Evolutionary conservation across 2,113 vertebrate species (phyloP), one percentile per base, ranked within the genome.

Genomic region (Eubucco bourcierii): DNA sequence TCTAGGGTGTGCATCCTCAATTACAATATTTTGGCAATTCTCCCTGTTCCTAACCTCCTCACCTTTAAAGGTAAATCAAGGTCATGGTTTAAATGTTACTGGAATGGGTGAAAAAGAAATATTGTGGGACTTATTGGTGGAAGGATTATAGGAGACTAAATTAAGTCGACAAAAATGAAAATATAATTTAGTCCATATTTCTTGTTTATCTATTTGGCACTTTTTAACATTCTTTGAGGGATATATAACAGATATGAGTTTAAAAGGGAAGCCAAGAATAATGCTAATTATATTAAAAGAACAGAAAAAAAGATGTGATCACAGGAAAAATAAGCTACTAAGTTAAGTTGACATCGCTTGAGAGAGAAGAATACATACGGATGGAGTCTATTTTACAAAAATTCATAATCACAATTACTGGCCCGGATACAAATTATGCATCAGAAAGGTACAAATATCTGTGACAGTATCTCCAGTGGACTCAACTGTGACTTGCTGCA

Each of bases 141-240:
- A 88, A 80, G 84, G 84, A 93, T 96, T 95, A 87, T n/a, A 87
- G 52, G 24, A 96, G 77, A 92, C 84, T 91, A 91, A 95, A 96
- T 96, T 93, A 97, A 97, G 93, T 80, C 34, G 7, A 88, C 27
- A 95, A 72, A 96, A 94, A 96, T 94, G 61, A 96, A 96, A 97
- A 91, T 87, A 88, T 97, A 95, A 96, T 96, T 92, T 95, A 79
- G 47, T 91, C 92, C 84, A 94, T 95, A 93, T 78, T 93, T n/a
- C 52, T 80, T 77, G 41, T 88, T 96, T 91, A 90, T 91, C 47
- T 65, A 74, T 92, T 95, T 96, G 94, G 92, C 93, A 95, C n/a
- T 2, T 91, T 95, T 82, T 86, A 90, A 65, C 91, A 94, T 89
- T 95, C 82, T 94, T 94, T 72, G 74, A 88, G 76, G 84, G 73